These are phyloP conservation scores for Xiphorhynchus erythropygius DNA, from an alignment of 2,797 vertebrate genomes.

Conservation along the genomic window DNA sequence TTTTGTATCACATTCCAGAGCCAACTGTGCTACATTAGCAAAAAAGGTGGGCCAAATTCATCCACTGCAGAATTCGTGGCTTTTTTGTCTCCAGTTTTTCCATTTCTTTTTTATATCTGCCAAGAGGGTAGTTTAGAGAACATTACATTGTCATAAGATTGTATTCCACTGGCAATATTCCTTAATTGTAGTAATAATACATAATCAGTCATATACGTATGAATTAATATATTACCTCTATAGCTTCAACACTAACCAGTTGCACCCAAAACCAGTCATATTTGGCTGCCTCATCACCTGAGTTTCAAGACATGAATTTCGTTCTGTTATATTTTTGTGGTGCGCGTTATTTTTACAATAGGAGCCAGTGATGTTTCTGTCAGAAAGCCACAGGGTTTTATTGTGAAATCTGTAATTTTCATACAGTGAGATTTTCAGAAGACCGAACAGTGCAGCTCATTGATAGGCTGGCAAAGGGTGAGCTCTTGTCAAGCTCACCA, in stretches of 20 bases:
- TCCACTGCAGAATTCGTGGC: not conserved
- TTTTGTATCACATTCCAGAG: not conserved
- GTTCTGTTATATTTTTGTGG: not conserved
- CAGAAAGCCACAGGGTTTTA: not conserved
- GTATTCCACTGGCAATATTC: slow-evolving; percentile 47
- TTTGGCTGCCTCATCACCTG: not conserved
- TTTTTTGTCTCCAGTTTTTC: slow-evolving; percentile 34
- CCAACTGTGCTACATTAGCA: accelerated
- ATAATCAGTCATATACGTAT: slow-evolving; percentile 32
- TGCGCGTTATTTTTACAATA: not conserved
- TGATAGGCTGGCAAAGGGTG: not conserved
- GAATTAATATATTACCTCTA: slow-evolving; percentile 1
- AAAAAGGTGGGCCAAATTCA: not conserved
- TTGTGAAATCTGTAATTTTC: not conserved
- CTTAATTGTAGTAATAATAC: slow-evolving; percentile 61
- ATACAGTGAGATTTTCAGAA: not conserved
- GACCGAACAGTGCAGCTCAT: accelerated
- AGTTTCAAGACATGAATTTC: not conserved
- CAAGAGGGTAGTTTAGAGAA: slow-evolving; percentile 52
- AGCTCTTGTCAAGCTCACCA: not conserved
- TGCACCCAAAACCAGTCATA: not conserved
- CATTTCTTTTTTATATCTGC: slow-evolving; percentile 46
- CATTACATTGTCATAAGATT: slow-evolving; percentile 58
- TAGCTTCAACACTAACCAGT: not conserved
- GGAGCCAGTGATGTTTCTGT: not conserved